Evolutionary conservation across 2,888 invertebrate species (phyloP).

Genomic region (Aphidius colemani): DNA sequence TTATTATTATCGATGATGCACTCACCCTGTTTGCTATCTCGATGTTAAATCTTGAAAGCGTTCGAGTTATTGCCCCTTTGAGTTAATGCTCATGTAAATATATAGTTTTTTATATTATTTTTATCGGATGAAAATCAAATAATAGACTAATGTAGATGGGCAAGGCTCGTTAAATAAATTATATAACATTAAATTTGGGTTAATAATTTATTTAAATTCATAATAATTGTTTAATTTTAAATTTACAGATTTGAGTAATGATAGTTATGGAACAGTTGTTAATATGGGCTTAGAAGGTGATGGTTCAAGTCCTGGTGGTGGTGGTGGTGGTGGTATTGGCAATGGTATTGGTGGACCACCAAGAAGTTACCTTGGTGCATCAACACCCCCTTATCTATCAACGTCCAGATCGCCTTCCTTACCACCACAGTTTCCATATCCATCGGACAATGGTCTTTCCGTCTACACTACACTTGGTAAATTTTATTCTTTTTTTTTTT

Average conservation of each 20-base stretch:
- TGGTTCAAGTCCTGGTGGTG: slow-evolving; percentile 76
- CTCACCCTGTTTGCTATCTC: too few relatives aligned
- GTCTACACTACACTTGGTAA: slow-evolving; percentile 84
- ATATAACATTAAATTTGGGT: too few relatives aligned
- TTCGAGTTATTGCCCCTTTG: too few relatives aligned
- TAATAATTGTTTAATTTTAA: not conserved
- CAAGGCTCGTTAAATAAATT: not conserved
- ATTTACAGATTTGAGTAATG: slow-evolving; percentile 79
- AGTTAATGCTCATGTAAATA: too few relatives aligned
- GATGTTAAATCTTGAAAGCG: too few relatives aligned
- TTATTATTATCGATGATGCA: too few relatives aligned
- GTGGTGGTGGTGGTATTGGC: slow-evolving; percentile 65
- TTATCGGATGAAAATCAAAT: too few relatives aligned
- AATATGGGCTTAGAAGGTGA: slow-evolving; percentile 82
- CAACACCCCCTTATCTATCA: slow-evolving; percentile 80
- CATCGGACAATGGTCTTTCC: slow-evolving; percentile 78
- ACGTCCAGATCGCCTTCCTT: slow-evolving; percentile 75
- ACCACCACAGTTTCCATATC: slow-evolving; percentile 76
- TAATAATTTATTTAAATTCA: too few relatives aligned
- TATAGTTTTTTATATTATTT: not conserved
- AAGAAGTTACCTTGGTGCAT: slow-evolving; percentile 69
- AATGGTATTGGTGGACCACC: slow-evolving; percentile 58
- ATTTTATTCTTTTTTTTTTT: slow-evolving; percentile 29
- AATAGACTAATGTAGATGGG: too few relatives aligned
- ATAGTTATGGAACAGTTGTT: slow-evolving; percentile 84